These are phyloP conservation scores for Sarcophaga caerulescens DNA, from an alignment of 2,888 invertebrate genomes.

Conservation along the genomic window DNA sequence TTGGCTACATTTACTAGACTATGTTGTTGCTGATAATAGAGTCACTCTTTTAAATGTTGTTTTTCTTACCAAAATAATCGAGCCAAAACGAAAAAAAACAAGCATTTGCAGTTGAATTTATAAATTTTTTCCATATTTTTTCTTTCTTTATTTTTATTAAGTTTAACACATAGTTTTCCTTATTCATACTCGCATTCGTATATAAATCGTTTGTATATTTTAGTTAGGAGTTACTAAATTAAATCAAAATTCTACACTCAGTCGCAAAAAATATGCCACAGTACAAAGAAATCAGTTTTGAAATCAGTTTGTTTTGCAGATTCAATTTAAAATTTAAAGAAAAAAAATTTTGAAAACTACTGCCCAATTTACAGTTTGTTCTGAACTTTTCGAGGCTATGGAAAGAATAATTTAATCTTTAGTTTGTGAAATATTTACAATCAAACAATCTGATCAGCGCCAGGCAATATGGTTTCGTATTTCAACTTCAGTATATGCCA, in stretches of 20 bases:
- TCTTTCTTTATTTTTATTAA: conserved; percentile 52
- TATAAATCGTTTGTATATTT: conserved; percentile 1
- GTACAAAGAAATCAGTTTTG: neutral
- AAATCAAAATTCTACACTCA: conserved; percentile 17
- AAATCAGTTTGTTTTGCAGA: neutral
- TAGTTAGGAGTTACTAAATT: conserved; percentile 46
- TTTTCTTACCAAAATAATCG: conserved; percentile 28
- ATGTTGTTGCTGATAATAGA: conserved; percentile 48
- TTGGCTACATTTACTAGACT: neutral
- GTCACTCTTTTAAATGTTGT: conserved; percentile 45
- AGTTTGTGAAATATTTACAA: too few relatives aligned
- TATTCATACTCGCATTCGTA: neutral
- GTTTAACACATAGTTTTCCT: conserved; percentile 54
- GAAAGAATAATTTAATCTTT: too few relatives aligned
- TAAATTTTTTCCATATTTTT: conserved; percentile 14
- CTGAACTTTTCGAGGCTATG: too few relatives aligned
- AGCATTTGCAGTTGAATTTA: neutral
- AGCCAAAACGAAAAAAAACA: neutral
- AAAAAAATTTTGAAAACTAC: too few relatives aligned
- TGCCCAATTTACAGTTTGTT: too few relatives aligned
- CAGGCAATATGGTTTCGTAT: too few relatives aligned
- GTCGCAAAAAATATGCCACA: neutral
- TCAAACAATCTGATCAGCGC: too few relatives aligned
- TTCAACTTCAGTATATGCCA: too few relatives aligned
- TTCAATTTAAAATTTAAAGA: too few relatives aligned